These are phyloP conservation scores for Salvelinus fontinalis DNA, from an alignment of 2,113 vertebrate genomes.

Conservation along the genomic window DNA sequence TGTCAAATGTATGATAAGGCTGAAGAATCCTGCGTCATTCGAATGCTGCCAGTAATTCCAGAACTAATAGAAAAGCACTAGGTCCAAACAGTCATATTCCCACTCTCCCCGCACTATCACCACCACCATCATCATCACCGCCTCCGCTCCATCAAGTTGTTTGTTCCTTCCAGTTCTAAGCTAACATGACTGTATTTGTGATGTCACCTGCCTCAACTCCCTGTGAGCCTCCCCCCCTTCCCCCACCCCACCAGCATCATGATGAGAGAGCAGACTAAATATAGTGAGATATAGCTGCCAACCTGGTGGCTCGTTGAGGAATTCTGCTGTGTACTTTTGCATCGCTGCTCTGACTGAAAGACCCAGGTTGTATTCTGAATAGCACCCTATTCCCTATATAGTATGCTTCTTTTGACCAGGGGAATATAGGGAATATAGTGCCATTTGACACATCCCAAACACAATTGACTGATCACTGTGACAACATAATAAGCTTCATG, in stretches of 20 bases:
- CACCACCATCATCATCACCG: slow-evolving; percentile 48
- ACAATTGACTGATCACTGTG: background rate
- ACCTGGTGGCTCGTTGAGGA: background rate
- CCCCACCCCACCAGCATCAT: slow-evolving; percentile 4
- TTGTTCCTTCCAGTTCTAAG: slow-evolving; percentile 42
- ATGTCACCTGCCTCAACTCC: slow-evolving; percentile 39
- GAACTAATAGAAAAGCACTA: background rate
- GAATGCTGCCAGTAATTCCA: background rate
- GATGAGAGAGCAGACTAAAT: background rate
- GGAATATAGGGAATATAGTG: too few relatives aligned
- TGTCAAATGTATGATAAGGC: background rate
- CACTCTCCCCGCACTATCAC: slow-evolving; percentile 21
- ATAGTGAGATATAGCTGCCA: background rate
- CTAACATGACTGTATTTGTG: slow-evolving; percentile 57
- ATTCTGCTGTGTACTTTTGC: background rate
- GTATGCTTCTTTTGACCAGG: too few relatives aligned
- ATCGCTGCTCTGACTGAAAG: background rate
- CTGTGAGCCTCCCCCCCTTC: background rate
- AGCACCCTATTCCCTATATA: too few relatives aligned
- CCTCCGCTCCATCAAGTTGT: slow-evolving; percentile 50
- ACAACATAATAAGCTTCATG: too few relatives aligned
- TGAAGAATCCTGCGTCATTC: slow-evolving; percentile 49
- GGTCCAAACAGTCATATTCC: slow-evolving; percentile 4
- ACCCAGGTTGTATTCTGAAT: background rate
- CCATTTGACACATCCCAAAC: background rate